Evolutionary conservation across 2,797 vertebrate genomes (phyloP).

Genomic region (Ctenopoma kingsleyae): DNA sequence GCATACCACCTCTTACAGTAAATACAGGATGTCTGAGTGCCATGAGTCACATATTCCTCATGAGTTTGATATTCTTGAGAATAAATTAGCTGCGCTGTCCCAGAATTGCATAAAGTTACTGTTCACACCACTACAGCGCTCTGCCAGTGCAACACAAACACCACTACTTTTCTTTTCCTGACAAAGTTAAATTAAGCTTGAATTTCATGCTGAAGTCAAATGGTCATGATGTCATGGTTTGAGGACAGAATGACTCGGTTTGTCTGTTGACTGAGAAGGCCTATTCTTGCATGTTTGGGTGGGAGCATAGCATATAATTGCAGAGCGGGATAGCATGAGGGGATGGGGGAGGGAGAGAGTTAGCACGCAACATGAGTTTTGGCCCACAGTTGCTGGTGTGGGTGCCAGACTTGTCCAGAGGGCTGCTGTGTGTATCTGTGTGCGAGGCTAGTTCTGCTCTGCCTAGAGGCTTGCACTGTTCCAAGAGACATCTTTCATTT

Average conservation of each 20-base stretch:
- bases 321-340: constrained; percentile 84
- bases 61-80: constrained; percentile 46
- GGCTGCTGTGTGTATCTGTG: constrained; percentile 76
- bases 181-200: constrained; percentile 84
- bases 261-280: constrained; percentile 85
- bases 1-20: constrained; percentile 22
- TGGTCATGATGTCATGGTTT: constrained; percentile 86
- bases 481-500: constrained; percentile 82
- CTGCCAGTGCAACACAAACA: constrained; percentile 71
- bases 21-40: constrained; percentile 28
- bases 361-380: constrained; percentile 86
- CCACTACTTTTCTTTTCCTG: constrained; percentile 39
- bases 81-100: constrained; percentile 57
- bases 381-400: constrained; percentile 72
- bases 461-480: constrained; percentile 66
- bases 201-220: constrained; percentile 84
- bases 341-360: constrained; percentile 80
- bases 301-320: constrained; percentile 86
- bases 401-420: constrained; percentile 83
- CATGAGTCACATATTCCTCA: constrained; percentile 43
- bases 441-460: constrained; percentile 64
- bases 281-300: constrained; percentile 87
- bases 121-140: constrained; percentile 62
- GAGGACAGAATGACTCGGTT: constrained; percentile 85
- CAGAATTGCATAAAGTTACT: constrained; percentile 59